Base-by-base conservation (phyloP, 2,797 vertebrate species). In the Lithobates pipiens region DNA sequence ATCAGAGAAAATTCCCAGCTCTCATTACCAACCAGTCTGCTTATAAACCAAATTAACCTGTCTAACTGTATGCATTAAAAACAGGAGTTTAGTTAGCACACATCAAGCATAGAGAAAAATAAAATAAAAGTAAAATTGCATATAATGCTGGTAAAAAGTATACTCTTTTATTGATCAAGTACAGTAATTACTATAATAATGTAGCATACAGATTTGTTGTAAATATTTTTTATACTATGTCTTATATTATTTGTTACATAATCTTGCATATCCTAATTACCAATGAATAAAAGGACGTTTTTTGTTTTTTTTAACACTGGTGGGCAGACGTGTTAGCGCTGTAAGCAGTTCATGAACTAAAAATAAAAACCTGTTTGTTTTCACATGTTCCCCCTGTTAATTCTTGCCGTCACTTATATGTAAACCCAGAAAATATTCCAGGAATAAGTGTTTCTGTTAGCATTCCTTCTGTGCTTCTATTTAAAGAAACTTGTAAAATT, bases 281-380 rank as follows among this genome's bases (percentile, higher is more conserved):
- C 21, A 18, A 23, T 61, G 21, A 6, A 8, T 23, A 61, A 61
- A 85, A 21, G 63, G 39, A 2, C n/a, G 54, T 70, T 54, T 21
- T 54, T 50, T 42, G 2, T n/a, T 42, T 25, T 36, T 36, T 34
- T 10, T 80, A 68, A 71, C 67, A 80, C 23, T 54, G 16, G 29
- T 54, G 29, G 42, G 54, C 54, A 80, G 78, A 10, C 23, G 11
- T 57, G 44, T 80, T 80, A 70, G 67, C 34, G 18, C 23, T 36
- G 15, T 70, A 70, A 70, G 42, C 54, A 11, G 27, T 54, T 34
- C 16, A 36, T 34, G 11, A 50, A 39, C 29, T 61, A 80, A 71
- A 50, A 80, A 71, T 54, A 71, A 57, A 71, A 78, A 44, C n/a
- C 36, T 77, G 61, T 67, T 77, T 65, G 65, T 77, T 65, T 77